Evolutionary conservation across 2,797 vertebrate genomes (phyloP).

Genomic region (Picus viridis): DNA sequence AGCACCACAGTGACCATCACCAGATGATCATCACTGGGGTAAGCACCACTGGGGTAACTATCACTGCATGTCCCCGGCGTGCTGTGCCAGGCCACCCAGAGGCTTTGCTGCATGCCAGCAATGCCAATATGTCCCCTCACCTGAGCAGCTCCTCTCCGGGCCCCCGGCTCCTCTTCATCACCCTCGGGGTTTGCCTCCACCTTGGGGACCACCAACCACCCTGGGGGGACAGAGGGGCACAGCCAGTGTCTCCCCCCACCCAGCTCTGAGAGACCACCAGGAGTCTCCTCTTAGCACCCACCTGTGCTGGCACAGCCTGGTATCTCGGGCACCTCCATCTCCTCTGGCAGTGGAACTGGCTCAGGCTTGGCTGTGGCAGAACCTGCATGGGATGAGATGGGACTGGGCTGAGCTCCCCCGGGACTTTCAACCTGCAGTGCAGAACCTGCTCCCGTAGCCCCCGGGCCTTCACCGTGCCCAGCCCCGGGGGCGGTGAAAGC

Average conservation of each 20-base stretch:
- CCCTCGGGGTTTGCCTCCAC: background rate
- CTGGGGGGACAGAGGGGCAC: background rate
- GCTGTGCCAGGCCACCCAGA: background rate
- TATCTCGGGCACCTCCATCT: background rate
- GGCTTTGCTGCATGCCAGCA: background rate
- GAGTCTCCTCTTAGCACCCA: background rate
- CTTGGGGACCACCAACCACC: constrained; percentile 1
- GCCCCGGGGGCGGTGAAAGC: background rate
- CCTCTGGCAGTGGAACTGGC: constrained; percentile 13
- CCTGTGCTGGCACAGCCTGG: constrained; percentile 13
- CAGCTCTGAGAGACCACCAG: rapidly evolving
- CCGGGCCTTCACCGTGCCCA: background rate
- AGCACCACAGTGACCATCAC: background rate
- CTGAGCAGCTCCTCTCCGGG: background rate
- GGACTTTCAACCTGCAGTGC: background rate
- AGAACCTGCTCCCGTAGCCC: background rate
- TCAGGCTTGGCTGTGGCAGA: constrained; percentile 31
- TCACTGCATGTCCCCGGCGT: background rate
- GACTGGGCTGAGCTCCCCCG: background rate
- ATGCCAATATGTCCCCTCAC: constrained; percentile 7
- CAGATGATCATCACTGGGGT: background rate
- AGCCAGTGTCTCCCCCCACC: background rate
- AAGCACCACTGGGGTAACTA: background rate
- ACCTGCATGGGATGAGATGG: background rate
- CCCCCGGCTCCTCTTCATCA: background rate